phyloP scores from a whole-genome alignment of 2,113 vertebrate genomes.

The Coptodon rendalli region DNA sequence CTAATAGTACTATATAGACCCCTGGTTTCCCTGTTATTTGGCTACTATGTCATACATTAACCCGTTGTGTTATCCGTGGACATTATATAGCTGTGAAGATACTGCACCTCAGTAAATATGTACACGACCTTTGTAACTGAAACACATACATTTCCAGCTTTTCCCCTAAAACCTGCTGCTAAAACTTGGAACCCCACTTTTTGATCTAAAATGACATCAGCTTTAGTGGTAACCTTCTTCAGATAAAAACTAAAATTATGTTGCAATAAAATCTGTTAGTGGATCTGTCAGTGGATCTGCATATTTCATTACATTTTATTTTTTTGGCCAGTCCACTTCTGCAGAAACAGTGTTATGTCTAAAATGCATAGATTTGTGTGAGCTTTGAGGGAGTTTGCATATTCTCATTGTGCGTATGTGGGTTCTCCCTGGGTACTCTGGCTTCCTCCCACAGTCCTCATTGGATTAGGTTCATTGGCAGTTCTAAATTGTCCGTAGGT shows the following conservation, averaged over 20 bases:
- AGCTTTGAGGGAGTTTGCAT: not conserved
- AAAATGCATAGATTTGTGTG: not conserved
- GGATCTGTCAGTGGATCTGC: not conserved
- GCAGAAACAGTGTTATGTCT: not conserved
- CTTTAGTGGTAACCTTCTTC: not conserved
- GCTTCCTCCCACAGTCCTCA: not conserved
- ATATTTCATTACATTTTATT: not conserved
- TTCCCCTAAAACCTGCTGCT: not conserved
- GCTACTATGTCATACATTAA: not conserved
- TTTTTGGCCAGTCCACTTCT: not conserved
- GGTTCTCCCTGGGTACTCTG: not conserved
- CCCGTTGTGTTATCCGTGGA: not conserved
- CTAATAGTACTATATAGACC: not conserved
- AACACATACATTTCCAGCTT: not conserved
- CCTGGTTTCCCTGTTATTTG: not conserved
- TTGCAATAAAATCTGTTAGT: not conserved
- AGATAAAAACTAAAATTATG: not conserved
- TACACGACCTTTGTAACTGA: not conserved
- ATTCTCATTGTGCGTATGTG: not conserved
- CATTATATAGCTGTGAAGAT: not conserved
- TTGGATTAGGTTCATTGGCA: not conserved
- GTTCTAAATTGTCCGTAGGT: not conserved
- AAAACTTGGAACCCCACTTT: not conserved
- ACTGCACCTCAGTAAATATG: not conserved
- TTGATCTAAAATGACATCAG: not conserved